phyloP scores from a whole-genome alignment of 2,888 invertebrate genomes.

The Scelioninae gen. 2 region DNA sequence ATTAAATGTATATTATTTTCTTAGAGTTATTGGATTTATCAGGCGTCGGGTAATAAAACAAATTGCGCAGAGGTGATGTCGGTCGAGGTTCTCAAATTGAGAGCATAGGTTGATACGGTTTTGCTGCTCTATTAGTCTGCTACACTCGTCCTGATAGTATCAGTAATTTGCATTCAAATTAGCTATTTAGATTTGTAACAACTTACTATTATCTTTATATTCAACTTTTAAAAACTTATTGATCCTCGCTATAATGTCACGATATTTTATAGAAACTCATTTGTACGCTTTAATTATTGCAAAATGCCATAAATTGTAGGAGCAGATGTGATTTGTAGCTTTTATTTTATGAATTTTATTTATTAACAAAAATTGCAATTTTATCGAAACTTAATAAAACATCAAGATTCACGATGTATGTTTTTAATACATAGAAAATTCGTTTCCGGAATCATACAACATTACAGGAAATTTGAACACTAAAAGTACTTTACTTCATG shows the following conservation, averaged over 20 bases:
- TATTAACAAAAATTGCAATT: too few relatives aligned
- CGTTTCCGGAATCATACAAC: slow-evolving; percentile 26
- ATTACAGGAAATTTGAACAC: slow-evolving; percentile 35
- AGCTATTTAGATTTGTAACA: slow-evolving; percentile 50
- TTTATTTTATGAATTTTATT: too few relatives aligned
- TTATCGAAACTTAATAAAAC: too few relatives aligned
- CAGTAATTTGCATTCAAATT: slow-evolving; percentile 55
- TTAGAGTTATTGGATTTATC: slow-evolving; percentile 41
- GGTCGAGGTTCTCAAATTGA: slow-evolving; percentile 35
- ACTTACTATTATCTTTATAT: slow-evolving; percentile 50
- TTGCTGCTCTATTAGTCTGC: slow-evolving; percentile 49
- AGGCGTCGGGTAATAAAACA: slow-evolving; percentile 38
- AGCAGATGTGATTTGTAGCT: too few relatives aligned
- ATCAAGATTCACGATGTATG: too few relatives aligned
- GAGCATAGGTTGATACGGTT: slow-evolving; percentile 52
- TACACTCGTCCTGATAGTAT: slow-evolving; percentile 50
- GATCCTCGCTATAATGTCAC: slow-evolving; percentile 1
- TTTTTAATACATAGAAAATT: slow-evolving; percentile 1
- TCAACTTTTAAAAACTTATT: slow-evolving; percentile 26
- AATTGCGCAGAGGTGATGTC: slow-evolving; percentile 33
- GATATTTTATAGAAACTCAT: background rate
- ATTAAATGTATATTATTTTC: slow-evolving; percentile 38
- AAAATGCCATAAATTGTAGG: too few relatives aligned
- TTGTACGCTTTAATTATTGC: too few relatives aligned
- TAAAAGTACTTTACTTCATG: slow-evolving; percentile 51